Conservation (phyloP, 2,797 vertebrate species). For the Apogon talboti region DNA sequence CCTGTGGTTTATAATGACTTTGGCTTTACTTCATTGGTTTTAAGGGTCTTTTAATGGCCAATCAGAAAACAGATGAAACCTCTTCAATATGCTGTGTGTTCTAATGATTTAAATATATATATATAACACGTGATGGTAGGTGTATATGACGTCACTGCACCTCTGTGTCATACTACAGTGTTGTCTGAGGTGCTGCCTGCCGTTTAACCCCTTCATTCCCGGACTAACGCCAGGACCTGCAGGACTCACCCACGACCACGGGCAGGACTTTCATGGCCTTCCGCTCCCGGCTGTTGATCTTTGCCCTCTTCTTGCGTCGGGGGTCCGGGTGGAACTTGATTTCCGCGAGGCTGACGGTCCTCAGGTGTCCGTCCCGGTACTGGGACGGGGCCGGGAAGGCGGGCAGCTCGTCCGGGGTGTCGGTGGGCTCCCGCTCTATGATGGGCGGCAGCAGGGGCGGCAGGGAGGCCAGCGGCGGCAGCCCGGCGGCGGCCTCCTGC, state of each 20-base stretch:
- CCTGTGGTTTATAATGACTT: too few relatives aligned
- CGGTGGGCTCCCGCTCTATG: slow-evolving; percentile 75
- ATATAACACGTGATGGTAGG: too few relatives aligned
- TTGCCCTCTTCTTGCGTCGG: slow-evolving; percentile 80
- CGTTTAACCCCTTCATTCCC: background rate
- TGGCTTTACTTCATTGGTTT: too few relatives aligned
- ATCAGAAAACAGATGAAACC: too few relatives aligned
- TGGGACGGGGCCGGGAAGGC: slow-evolving; percentile 59
- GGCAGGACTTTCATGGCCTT: slow-evolving; percentile 96
- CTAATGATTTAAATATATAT: too few relatives aligned
- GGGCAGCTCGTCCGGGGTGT: slow-evolving; percentile 67
- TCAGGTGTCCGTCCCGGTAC: slow-evolving; percentile 68
- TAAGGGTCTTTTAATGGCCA: too few relatives aligned
- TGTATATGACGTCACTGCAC: too few relatives aligned
- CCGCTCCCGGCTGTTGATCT: slow-evolving; percentile 92
- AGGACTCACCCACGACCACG: slow-evolving; percentile 91
- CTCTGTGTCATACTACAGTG: too few relatives aligned
- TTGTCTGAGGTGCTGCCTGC: background rate
- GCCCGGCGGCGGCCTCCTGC: slow-evolving; percentile 72
- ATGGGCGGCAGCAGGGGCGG: slow-evolving; percentile 81
- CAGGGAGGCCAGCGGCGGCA: slow-evolving; percentile 78
- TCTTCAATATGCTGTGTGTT: too few relatives aligned
- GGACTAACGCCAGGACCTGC: too few relatives aligned
- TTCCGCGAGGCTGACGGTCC: slow-evolving; percentile 79
- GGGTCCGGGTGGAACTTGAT: slow-evolving; percentile 73